Percentiles rank a stretch among this genome's conserved stretches.
phyloP scores from a whole-genome alignment of 2,797 vertebrate species.

The Arctocebus calabarensis region DNA sequence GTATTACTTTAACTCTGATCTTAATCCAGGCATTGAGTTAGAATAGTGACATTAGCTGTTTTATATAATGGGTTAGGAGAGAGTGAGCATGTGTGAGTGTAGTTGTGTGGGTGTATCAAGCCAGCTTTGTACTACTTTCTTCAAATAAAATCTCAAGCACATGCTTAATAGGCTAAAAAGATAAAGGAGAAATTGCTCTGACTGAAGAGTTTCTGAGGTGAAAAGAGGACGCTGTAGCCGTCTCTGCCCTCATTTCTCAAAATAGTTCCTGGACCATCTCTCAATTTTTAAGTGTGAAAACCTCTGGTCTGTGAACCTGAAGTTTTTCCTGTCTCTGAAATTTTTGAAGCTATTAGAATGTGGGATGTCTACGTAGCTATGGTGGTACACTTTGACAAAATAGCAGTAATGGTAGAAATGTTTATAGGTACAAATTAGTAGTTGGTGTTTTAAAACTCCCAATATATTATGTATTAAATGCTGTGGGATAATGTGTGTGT shows the following conservation, averaged over 20 bases:
- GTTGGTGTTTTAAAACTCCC: neutral
- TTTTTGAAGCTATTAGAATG: neutral
- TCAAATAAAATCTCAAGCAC: neutral
- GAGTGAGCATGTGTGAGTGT: neutral
- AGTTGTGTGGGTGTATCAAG: neutral
- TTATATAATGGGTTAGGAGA: neutral
- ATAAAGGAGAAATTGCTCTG: neutral
- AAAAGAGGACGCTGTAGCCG: neutral
- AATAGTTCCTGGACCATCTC: neutral
- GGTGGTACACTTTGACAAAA: neutral
- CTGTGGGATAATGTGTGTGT: neutral
- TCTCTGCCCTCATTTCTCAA: neutral
- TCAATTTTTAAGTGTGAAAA: neutral
- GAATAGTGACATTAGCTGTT: neutral
- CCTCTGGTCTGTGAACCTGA: neutral
- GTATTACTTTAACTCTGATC: neutral
- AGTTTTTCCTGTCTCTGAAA: neutral
- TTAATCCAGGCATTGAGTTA: neutral
- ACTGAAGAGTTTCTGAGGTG: neutral
- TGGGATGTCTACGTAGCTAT: neutral
- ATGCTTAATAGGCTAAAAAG: neutral
- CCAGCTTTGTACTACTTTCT: neutral
- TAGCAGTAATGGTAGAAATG: neutral
- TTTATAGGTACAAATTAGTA: conserved; percentile 8
- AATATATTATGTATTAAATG: neutral